Conservation (phyloP, 2,113 vertebrate genomes). For the Pavo muticus region DNA sequence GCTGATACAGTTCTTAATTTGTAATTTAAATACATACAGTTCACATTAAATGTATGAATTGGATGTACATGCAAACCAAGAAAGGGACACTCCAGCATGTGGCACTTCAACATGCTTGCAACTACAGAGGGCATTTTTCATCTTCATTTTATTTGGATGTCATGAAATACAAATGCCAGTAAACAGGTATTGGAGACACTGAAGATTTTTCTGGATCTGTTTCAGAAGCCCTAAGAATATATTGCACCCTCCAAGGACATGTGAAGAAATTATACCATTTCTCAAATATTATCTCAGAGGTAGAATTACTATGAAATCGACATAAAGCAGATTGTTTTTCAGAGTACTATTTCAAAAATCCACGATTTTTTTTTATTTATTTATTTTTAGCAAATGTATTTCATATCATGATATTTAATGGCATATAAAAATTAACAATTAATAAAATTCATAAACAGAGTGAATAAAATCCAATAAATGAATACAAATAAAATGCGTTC, state of each 20-base stretch:
- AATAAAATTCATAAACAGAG: not conserved
- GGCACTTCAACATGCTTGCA: not conserved
- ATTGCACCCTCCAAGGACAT: not conserved
- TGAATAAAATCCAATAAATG: not conserved
- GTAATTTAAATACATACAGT: not conserved
- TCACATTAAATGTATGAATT: not conserved
- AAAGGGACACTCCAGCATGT: not conserved
- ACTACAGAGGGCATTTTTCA: not conserved
- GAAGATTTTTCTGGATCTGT: not conserved
- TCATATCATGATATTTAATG: not conserved
- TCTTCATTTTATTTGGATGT: not conserved
- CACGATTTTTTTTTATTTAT: not conserved
- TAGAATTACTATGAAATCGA: not conserved
- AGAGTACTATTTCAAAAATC: not conserved
- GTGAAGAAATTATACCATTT: not conserved
- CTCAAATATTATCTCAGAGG: not conserved
- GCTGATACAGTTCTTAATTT: not conserved
- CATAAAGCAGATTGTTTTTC: not conserved
- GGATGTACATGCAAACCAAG: not conserved
- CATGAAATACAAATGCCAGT: not conserved
- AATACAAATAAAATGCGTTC: not conserved
- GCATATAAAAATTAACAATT: not conserved
- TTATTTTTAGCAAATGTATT: not conserved
- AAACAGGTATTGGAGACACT: not conserved
- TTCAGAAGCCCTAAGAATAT: not conserved